These are phyloP conservation scores for Oppia nitens DNA, from an alignment of 1,140 invertebrate genomes.

Conservation along the genomic window DNA sequence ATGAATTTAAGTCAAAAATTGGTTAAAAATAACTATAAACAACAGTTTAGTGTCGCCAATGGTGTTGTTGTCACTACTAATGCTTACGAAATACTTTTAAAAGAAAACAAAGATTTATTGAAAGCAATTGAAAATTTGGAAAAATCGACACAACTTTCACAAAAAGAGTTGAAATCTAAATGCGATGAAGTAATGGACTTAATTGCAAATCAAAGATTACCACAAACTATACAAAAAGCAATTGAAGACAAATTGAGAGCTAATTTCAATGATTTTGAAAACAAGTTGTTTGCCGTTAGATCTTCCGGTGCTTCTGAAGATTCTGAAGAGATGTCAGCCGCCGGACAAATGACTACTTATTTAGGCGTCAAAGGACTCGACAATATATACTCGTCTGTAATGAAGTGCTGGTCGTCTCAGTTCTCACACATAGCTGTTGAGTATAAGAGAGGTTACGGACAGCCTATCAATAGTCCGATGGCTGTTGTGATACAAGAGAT, in stretches of 20 bases:
- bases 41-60: constrained; percentile 30
- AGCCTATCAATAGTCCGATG: constrained; percentile 44
- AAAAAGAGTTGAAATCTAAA: neutral
- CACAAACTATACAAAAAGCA: neutral
- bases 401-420: constrained; percentile 60
- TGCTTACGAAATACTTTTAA: constrained; percentile 25
- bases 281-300: constrained; percentile 33
- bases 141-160: neutral
- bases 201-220: neutral
- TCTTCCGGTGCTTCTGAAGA: constrained; percentile 54
- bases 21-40: neutral
- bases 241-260: neutral
- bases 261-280: neutral
- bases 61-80: constrained; percentile 42
- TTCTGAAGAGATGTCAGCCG: constrained; percentile 51
- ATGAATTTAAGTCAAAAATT: constrained; percentile 20
- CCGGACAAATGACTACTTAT: constrained; percentile 65
- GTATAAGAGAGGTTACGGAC: constrained; percentile 49
- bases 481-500: constrained; percentile 65
- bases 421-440: constrained; percentile 52
- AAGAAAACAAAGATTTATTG: constrained; percentile 5
- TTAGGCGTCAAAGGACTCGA: constrained; percentile 39
- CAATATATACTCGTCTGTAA: constrained; percentile 39
- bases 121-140: neutral
- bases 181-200: neutral